These are phyloP conservation scores for Propithecus perrieri DNA, from an alignment of 2,797 vertebrate genomes.

Conservation along the genomic window DNA sequence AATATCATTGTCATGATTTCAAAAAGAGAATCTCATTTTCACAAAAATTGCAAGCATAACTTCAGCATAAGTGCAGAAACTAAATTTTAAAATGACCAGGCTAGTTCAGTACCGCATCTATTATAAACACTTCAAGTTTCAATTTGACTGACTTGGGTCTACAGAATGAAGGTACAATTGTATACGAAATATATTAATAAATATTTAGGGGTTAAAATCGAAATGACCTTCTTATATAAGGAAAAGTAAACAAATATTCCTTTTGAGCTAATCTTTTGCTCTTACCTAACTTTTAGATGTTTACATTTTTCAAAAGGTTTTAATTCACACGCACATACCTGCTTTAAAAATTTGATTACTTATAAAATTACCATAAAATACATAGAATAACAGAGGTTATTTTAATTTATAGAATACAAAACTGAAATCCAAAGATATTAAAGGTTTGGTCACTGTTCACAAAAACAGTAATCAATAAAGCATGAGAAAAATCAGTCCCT, in stretches of 20 bases:
- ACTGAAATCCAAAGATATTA: neutral
- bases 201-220: neutral
- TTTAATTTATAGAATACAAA: neutral
- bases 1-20: neutral
- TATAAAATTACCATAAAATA: neutral
- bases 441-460: neutral
- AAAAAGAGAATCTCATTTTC: neutral
- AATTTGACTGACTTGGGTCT: neutral
- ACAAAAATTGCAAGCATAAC: neutral
- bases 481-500: neutral
- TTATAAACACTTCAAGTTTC: neutral
- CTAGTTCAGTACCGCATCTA: neutral
- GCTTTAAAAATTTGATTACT: neutral
- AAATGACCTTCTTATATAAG: neutral
- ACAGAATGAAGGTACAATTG: neutral
- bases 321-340: neutral
- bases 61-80: neutral
- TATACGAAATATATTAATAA: neutral
- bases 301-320: neutral
- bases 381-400: neutral
- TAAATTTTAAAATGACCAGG: neutral
- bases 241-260: neutral
- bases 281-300: neutral
- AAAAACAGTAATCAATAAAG: neutral
- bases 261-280: neutral